Conservation (phyloP, 2,113 vertebrate genomes). For the Osmerus mordax region DNA sequence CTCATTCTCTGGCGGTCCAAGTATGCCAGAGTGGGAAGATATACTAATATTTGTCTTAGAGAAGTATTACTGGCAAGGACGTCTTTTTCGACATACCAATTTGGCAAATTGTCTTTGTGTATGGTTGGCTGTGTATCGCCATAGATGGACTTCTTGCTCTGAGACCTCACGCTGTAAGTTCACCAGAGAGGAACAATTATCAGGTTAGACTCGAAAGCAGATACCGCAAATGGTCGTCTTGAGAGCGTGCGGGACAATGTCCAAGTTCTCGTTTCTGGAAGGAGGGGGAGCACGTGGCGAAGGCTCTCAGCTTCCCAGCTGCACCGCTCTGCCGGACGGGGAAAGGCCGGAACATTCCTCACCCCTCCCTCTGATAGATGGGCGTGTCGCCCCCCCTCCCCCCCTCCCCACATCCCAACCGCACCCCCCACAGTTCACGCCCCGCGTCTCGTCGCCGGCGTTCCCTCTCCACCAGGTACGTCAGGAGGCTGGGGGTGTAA, state of each 20-base stretch:
- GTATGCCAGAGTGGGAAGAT: slow-evolving; percentile 35
- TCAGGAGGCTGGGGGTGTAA: too few species aligned
- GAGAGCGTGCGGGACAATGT: slow-evolving; percentile 34
- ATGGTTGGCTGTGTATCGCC: slow-evolving; percentile 9
- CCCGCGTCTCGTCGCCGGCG: too few species aligned
- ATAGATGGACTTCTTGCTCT: neutral
- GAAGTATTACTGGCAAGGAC: slow-evolving; percentile 16
- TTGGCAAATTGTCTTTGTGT: slow-evolving; percentile 17
- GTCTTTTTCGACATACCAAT: slow-evolving; percentile 20
- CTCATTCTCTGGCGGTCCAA: slow-evolving; percentile 26
- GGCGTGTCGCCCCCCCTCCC: neutral
- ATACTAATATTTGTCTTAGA: slow-evolving; percentile 30
- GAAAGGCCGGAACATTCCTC: too few species aligned
- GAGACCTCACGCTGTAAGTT: neutral
- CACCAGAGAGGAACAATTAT: neutral
- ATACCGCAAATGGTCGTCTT: neutral
- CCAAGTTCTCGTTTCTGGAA: slow-evolving; percentile 30
- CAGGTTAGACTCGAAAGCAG: neutral
- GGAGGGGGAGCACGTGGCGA: neutral
- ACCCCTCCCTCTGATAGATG: neutral
- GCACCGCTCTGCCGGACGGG: too few species aligned
- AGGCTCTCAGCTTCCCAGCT: neutral
- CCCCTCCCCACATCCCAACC: too few species aligned
- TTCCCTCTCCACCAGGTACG: too few species aligned
- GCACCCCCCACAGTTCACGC: too few species aligned